Evolutionary conservation across 2,888 invertebrate species (phyloP), one percentile per base, ranked within the genome.

Genomic region (Tribolium freemani): DNA sequence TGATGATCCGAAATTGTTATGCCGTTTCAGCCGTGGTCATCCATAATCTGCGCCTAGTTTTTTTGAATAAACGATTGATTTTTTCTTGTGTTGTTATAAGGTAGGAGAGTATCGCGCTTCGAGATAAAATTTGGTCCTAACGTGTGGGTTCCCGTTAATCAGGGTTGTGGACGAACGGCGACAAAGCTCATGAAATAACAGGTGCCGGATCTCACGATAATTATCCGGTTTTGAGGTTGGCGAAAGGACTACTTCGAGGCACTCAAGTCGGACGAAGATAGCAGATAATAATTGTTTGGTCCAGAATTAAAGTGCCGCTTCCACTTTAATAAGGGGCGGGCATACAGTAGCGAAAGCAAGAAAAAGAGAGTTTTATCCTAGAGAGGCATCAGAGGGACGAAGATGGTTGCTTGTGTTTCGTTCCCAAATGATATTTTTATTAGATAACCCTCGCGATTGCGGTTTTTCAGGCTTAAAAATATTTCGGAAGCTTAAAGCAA

Each of bases 271-370:
- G 63, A 73, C 71, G 57, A 20, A 77, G 82, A 83, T 69, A 75
- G 77, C 76, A 77, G 78, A 80, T 81, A 83, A 83, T 84, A 83
- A 84, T 84, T 83, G 84, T 83, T 84, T 83, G 82, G 82, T 50
- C 69, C 79, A 78, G 82, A 82, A 83, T 83, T 83, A 83, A 84
- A 83, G 83, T 83, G 84, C 83, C 83, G 83, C 83, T 81, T 83
- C 82, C 79, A 83, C 81, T 84, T 83, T 84, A 83, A 83, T 83
- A 83, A 83, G 83, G 82, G 84, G 84, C 83, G 83, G 82, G 79
- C 81, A 81, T 79, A 82, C 84, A 80, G 84, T 84, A 84, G 84
- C 84, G 78, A 75, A 76, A 75, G 77, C 81, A 61, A 73, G 73
- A 76, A 38, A 26, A 76, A 66, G 69, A 64, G 38, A 45, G 53